Conservation (phyloP, 2,797 vertebrate genomes). For the Takifugu ocellatus region DNA sequence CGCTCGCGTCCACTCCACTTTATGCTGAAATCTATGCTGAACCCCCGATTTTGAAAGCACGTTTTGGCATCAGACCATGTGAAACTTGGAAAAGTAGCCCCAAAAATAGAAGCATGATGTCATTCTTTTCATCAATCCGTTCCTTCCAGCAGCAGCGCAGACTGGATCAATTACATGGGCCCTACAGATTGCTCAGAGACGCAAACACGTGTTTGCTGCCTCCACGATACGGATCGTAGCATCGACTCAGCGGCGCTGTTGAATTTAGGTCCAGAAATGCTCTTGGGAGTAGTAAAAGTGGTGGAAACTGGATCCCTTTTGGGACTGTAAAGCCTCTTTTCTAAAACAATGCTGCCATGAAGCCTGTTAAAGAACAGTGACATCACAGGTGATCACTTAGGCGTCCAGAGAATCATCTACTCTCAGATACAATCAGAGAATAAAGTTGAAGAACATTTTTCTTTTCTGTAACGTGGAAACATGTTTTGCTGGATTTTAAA, state of each 20-base stretch:
- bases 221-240: slow-evolving; percentile 22
- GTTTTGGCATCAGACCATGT: slow-evolving; percentile 32
- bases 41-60: slow-evolving; percentile 30
- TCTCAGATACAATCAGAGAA: no score
- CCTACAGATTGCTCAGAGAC: slow-evolving; percentile 49
- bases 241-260: slow-evolving; percentile 17
- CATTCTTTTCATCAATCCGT: slow-evolving; percentile 52
- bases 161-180: slow-evolving; percentile 57
- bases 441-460: no score
- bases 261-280: slow-evolving; percentile 2
- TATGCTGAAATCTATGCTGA: slow-evolving; percentile 20
- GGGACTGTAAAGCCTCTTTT: no score
- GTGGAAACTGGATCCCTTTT: no score
- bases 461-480: no score
- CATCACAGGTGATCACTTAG: no score
- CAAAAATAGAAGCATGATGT: slow-evolving; percentile 59
- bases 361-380: no score
- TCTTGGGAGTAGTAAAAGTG: slow-evolving; percentile 16
- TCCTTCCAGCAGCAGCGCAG: slow-evolving; percentile 48
- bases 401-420: no score
- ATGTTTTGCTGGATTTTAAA: no score
- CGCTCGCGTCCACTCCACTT: slow-evolving; percentile 14
- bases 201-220: slow-evolving; percentile 56
- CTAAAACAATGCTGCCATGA: no score
- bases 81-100: slow-evolving; percentile 22